phyloP scores from a whole-genome alignment of 2,797 vertebrate genomes.

The Trematomus bernacchii region DNA sequence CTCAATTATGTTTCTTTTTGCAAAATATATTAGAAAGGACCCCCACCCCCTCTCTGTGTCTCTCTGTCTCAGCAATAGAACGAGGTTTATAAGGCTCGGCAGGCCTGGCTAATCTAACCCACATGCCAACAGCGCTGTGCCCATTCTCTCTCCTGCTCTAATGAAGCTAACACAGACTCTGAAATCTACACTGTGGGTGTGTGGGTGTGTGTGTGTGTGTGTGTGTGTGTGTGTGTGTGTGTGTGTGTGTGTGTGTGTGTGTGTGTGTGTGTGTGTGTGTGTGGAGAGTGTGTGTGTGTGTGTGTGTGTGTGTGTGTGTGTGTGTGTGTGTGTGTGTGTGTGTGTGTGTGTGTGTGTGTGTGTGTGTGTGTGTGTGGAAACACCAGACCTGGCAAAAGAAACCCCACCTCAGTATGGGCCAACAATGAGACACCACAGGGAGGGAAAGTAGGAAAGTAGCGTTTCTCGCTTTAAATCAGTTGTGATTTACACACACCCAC shows the following conservation, averaged over 20 bases:
- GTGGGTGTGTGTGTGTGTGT: conserved; percentile 12
- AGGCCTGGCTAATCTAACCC: conserved; percentile 76
- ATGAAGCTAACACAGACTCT: conserved; percentile 62
- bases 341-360: conserved; percentile 28
- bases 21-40: conserved; percentile 60
- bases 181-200: conserved; percentile 35
- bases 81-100: conserved; percentile 66
- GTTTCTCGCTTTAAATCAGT: conserved; percentile 71
- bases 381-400: conserved; percentile 66
- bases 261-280: too few species aligned
- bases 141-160: conserved; percentile 71
- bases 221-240: not conserved
- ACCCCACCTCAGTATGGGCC: conserved; percentile 47
- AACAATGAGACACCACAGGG: conserved; percentile 63
- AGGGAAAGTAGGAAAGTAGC: conserved; percentile 63
- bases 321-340: conserved; percentile 35
- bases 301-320: conserved; percentile 16
- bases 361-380: conserved; percentile 45
- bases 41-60: conserved; percentile 36
- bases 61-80: conserved; percentile 58
- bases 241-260: conserved; percentile 13
- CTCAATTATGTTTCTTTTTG: conserved; percentile 53
- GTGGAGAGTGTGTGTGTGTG: too few species aligned
- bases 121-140: conserved; percentile 76
- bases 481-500: conserved; percentile 61